Evolutionary conservation across 2,113 vertebrate species (phyloP).

Genomic region (Paedocypris sp.): DNA sequence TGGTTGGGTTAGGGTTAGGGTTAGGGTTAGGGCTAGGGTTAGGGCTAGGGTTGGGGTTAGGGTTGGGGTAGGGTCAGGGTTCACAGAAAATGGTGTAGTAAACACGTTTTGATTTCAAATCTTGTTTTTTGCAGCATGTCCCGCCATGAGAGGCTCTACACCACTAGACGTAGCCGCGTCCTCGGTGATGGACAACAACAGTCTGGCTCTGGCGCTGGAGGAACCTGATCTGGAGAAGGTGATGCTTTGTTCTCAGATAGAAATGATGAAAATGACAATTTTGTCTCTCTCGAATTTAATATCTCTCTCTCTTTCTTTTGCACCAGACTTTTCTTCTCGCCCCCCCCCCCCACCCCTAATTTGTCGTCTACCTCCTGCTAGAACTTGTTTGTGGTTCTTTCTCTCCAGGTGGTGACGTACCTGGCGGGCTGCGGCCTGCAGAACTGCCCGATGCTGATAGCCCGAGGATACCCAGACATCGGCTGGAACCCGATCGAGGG

Average conservation of each 20-base stretch:
- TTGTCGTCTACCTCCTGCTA: no score
- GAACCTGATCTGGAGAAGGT: constrained; percentile 95
- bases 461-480: constrained; percentile 89
- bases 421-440: constrained; percentile 91
- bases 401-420: constrained; percentile 85
- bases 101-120: no score
- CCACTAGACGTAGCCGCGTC: constrained; percentile 92
- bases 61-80: no score
- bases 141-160: constrained; percentile 92
- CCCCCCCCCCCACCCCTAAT: no score
- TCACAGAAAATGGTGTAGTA: no score
- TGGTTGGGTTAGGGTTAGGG: no score
- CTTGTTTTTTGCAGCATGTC: constrained; percentile 65
- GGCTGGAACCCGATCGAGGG: constrained; percentile 98
- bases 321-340: no score
- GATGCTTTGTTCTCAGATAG: neutral
- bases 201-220: constrained; percentile 81
- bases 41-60: no score
- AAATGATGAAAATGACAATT: neutral
- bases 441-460: constrained; percentile 83
- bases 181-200: constrained; percentile 97
- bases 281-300: no score
- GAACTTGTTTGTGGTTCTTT: neutral
- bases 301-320: no score
- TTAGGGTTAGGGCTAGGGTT: no score